phyloP scores from a whole-genome alignment of 2,888 invertebrate genomes.

The Torymus tubicola region DNA sequence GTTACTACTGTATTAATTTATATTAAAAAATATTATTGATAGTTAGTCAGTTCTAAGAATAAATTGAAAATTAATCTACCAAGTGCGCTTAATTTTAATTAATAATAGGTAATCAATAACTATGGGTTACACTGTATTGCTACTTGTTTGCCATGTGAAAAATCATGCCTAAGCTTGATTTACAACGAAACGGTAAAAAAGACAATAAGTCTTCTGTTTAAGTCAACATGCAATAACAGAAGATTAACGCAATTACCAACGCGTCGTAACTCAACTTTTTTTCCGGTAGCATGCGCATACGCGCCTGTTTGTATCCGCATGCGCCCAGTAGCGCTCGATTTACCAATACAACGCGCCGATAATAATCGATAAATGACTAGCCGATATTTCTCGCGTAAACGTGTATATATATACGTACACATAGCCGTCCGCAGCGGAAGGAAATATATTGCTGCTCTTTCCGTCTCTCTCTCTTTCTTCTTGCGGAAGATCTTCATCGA shows the following conservation, averaged over 20 bases:
- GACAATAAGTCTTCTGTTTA: background rate
- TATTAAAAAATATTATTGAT: too few relatives aligned
- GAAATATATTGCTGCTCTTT: background rate
- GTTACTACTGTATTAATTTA: too few relatives aligned
- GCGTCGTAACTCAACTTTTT: conserved; percentile 16
- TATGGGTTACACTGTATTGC: too few relatives aligned
- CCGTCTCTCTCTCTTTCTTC: background rate
- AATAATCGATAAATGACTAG: conserved; percentile 18
- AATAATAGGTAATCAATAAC: too few relatives aligned
- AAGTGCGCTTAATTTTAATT: too few relatives aligned
- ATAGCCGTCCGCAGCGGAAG: conserved; percentile 3
- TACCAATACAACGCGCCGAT: background rate
- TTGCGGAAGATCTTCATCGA: conserved; percentile 3
- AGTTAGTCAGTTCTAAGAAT: too few relatives aligned
- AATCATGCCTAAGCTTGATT: background rate
- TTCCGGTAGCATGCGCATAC: too few relatives aligned
- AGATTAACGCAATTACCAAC: conserved; percentile 7
- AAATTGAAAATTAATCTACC: too few relatives aligned
- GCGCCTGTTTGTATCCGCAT: too few relatives aligned
- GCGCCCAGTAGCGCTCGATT: background rate
- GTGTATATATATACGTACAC: background rate
- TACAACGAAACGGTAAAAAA: background rate
- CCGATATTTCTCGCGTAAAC: background rate
- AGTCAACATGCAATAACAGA: conserved; percentile 4
- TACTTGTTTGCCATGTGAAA: too few relatives aligned